Evolutionary conservation across 2,797 vertebrate genomes (phyloP).

Genomic region (Adrianichthys oophorus): DNA sequence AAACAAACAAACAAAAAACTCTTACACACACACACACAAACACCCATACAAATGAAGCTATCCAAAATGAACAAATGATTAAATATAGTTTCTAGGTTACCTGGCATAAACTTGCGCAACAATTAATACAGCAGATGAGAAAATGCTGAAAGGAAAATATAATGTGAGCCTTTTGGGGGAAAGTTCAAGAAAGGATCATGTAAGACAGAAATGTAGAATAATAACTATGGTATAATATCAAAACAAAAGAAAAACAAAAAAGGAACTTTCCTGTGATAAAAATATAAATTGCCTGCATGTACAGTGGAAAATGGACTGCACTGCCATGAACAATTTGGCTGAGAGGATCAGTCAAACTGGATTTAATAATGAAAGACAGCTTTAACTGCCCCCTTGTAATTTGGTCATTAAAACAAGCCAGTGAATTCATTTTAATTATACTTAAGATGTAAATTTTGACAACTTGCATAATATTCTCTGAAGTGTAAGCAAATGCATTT

Average conservation of each 20-base stretch:
- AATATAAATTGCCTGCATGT: background rate
- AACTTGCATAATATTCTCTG: background rate
- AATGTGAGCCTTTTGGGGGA: conserved; percentile 56
- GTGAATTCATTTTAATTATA: conserved; percentile 2
- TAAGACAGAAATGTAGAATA: conserved; percentile 35
- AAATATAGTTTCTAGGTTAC: conserved; percentile 64
- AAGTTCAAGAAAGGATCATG: conserved; percentile 47
- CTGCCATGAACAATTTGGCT: conserved; percentile 12
- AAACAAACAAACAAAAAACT: too few species aligned
- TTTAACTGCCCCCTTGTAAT: conserved; percentile 6
- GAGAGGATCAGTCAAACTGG: conserved; percentile 17
- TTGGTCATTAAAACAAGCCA: conserved; percentile 14
- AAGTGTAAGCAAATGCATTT: conserved; percentile 7
- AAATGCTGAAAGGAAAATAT: conserved; percentile 59
- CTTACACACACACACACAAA: conserved; percentile 50
- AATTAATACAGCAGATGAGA: conserved; percentile 76
- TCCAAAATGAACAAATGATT: conserved; percentile 70
- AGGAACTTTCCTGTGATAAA: background rate
- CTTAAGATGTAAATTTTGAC: background rate
- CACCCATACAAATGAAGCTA: conserved; percentile 65
- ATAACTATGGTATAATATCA: conserved; percentile 11
- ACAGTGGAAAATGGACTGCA: conserved; percentile 5
- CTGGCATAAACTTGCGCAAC: conserved; percentile 67
- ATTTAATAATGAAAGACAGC: conserved; percentile 14
- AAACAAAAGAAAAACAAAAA: background rate